phyloP scores from a whole-genome alignment of 2,888 invertebrate genomes.

The Smittia sp. region DNA sequence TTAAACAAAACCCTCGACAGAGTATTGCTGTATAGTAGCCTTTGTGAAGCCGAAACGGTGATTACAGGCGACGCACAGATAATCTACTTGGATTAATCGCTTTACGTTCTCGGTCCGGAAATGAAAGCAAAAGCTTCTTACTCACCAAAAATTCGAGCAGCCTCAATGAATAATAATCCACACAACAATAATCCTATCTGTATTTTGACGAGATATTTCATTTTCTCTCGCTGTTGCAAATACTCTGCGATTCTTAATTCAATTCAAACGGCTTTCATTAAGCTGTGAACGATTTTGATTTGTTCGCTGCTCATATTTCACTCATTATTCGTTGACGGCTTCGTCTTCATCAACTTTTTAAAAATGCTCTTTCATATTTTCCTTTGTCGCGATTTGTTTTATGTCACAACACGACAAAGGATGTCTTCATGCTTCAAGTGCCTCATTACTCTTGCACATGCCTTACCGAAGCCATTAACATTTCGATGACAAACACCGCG shows the following conservation, averaged over 20 bases:
- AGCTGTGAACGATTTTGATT: not conserved
- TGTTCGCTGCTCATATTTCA: not conserved
- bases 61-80: not conserved
- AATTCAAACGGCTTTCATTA: not conserved
- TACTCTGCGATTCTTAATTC: not conserved
- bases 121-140: not conserved
- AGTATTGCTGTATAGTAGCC: too few relatives aligned
- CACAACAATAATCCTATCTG: constrained; percentile 38
- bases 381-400: not conserved
- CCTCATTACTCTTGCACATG: not conserved
- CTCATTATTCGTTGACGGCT: not conserved
- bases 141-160: constrained; percentile 40
- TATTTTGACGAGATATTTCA: constrained; percentile 38
- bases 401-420: constrained; percentile 3
- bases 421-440: not conserved
- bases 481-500: not conserved
- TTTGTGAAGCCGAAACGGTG: not conserved
- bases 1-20: not conserved
- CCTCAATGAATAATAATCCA: constrained; percentile 34
- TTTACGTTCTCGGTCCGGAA: not conserved
- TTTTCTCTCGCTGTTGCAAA: constrained; percentile 13
- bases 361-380: not conserved
- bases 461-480: not conserved
- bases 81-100: not conserved
- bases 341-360: not conserved